These are phyloP conservation scores for Latheticus oryzae DNA, from an alignment of 2,888 invertebrate genomes.

Conservation along the genomic window DNA sequence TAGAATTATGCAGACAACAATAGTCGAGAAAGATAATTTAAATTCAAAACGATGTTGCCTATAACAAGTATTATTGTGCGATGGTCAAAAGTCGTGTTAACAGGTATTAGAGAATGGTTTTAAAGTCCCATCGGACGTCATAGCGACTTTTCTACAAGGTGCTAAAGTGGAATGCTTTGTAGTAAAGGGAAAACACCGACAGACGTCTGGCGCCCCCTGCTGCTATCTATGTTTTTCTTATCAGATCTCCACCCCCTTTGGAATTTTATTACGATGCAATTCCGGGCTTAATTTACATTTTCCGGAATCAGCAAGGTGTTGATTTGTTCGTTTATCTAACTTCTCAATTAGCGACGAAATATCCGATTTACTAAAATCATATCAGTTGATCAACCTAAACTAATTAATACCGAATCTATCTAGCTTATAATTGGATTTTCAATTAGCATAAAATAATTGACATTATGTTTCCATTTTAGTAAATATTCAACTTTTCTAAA, in stretches of 20 bases:
- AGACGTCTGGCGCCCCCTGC: slow-evolving; percentile 28
- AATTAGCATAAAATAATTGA: no score
- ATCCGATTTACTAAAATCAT: no score
- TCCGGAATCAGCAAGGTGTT: no score
- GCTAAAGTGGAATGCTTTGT: slow-evolving; percentile 37
- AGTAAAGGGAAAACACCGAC: slow-evolving; percentile 7
- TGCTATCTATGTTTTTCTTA: slow-evolving; percentile 20
- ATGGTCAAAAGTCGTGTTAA: slow-evolving; percentile 49
- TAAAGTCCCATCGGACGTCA: slow-evolving; percentile 30
- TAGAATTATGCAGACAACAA: slow-evolving; percentile 57
- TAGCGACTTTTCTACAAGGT: slow-evolving; percentile 23
- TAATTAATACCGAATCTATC: no score
- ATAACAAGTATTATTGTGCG: slow-evolving; percentile 54
- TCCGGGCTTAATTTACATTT: no score
- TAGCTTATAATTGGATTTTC: no score
- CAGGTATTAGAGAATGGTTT: slow-evolving; percentile 42
- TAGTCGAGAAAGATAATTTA: slow-evolving; percentile 57
- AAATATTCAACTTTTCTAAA: no score
- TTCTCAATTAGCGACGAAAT: not conserved
- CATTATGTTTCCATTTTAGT: no score
- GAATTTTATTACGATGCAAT: not conserved
- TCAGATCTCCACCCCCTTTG: slow-evolving; percentile 22
- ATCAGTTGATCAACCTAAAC: no score
- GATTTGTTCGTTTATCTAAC: slow-evolving; percentile 6
- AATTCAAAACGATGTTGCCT: slow-evolving; percentile 57